These are phyloP conservation scores for Ptychobarbus kaznakovi DNA, from an alignment of 2,797 vertebrate genomes.

Conservation along the genomic window DNA sequence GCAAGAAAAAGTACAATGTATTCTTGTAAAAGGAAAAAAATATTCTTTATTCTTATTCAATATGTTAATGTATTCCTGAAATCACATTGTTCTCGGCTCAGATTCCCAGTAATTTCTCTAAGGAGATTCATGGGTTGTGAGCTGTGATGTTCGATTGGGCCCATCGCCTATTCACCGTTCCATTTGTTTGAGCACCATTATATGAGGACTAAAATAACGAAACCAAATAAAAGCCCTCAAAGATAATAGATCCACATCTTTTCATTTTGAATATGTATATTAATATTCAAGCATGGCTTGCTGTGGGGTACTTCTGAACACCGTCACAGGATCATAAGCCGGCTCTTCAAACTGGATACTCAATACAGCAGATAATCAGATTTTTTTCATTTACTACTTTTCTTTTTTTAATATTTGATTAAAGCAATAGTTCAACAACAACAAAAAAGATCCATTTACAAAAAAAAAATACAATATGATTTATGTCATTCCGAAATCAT, in stretches of 20 bases:
- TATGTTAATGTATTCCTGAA: slow-evolving; percentile 49
- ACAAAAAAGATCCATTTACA: background rate
- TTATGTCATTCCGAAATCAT: background rate
- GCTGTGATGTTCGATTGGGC: slow-evolving; percentile 39
- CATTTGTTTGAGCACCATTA: slow-evolving; percentile 14
- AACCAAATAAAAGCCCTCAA: slow-evolving; percentile 22
- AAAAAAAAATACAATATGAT: background rate
- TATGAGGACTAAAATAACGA: slow-evolving; percentile 23
- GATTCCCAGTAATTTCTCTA: slow-evolving; percentile 49
- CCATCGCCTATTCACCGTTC: slow-evolving; percentile 31
- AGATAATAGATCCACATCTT: slow-evolving; percentile 24
- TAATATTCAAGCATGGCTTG: slow-evolving; percentile 13
- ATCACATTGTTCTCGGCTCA: slow-evolving; percentile 41
- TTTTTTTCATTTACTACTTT: background rate
- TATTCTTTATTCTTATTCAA: slow-evolving; percentile 30
- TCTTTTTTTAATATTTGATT: background rate
- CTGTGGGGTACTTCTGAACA: background rate
- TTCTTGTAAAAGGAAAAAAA: slow-evolving; percentile 16
- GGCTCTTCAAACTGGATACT: slow-evolving; percentile 1
- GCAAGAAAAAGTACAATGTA: background rate
- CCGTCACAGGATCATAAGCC: background rate
- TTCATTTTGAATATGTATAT: slow-evolving; percentile 22
- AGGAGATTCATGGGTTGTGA: slow-evolving; percentile 45
- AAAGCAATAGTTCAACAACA: background rate
- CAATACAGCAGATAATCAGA: background rate